These are phyloP conservation scores for Coregonus sp. DNA, from an alignment of 2,797 vertebrate species.

Conservation along the genomic window DNA sequence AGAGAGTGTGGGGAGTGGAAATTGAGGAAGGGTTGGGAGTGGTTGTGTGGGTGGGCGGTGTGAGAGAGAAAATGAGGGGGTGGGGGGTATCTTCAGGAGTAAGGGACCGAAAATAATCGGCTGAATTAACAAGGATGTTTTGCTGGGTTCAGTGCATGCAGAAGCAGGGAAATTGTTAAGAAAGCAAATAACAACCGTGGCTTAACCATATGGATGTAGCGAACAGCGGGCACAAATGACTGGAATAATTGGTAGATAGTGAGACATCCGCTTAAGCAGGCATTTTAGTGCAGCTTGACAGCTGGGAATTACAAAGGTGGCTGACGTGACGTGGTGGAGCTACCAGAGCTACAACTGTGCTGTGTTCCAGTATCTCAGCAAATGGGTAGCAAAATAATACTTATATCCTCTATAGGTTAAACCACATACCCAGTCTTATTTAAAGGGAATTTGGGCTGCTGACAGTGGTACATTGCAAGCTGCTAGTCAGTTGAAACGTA, in stretches of 20 bases:
- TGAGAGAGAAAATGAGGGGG: neutral
- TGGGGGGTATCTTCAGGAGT: neutral
- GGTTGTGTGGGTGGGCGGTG: neutral
- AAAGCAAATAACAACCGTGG: slow-evolving; percentile 48
- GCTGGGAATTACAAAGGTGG: slow-evolving; percentile 57
- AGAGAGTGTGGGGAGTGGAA: neutral
- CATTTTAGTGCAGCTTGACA: slow-evolving; percentile 43
- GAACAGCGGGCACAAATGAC: slow-evolving; percentile 56
- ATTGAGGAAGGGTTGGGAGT: neutral
- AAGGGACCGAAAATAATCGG: slow-evolving; percentile 32
- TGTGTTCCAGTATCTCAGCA: slow-evolving; percentile 9
- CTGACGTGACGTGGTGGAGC: slow-evolving; percentile 27
- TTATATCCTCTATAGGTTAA: too few species aligned
- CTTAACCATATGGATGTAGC: slow-evolving; percentile 38
- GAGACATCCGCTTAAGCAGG: slow-evolving; percentile 51
- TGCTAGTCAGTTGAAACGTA: neutral
- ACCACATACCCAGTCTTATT: too few species aligned
- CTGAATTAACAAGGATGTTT: slow-evolving; percentile 47
- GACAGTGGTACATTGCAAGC: neutral
- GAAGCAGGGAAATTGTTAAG: slow-evolving; percentile 20
- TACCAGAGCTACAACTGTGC: slow-evolving; percentile 15
- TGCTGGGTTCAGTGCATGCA: slow-evolving; percentile 23
- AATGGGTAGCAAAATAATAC: too few species aligned
- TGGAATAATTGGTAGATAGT: slow-evolving; percentile 62
- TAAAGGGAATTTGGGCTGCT: too few species aligned